phyloP scores from a whole-genome alignment of 2,797 vertebrate species.

The Gorsachius magnificus region DNA sequence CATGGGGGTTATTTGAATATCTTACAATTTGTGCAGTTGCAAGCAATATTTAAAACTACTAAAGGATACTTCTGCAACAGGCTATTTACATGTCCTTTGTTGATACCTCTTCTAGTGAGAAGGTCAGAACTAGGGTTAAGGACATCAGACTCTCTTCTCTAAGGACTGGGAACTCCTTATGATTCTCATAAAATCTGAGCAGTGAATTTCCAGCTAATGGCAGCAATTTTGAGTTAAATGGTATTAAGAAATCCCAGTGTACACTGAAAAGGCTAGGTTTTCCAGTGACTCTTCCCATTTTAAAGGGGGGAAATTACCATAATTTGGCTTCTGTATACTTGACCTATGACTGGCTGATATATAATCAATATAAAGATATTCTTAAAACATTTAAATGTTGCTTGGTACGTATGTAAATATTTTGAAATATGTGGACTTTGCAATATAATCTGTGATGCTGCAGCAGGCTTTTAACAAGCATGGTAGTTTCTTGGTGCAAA shows the following conservation, averaged over 20 bases:
- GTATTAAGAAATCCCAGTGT: neutral
- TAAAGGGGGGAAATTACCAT: neutral
- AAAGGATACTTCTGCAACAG: neutral
- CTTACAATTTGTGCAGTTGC: slow-evolving; percentile 46
- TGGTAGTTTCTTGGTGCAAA: neutral
- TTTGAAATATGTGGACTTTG: neutral
- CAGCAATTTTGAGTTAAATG: neutral
- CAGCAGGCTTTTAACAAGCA: neutral
- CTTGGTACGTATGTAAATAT: neutral
- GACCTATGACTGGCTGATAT: neutral
- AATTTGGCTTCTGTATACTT: neutral
- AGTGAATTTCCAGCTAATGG: neutral
- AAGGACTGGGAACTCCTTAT: neutral
- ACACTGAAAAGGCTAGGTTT: neutral
- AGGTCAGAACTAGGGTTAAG: slow-evolving; percentile 1
- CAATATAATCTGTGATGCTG: neutral
- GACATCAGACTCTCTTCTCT: neutral
- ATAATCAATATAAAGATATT: too few relatives aligned
- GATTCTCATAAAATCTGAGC: neutral
- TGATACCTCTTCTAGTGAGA: neutral
- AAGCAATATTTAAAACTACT: slow-evolving; percentile 44
- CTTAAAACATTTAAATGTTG: neutral
- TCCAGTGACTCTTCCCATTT: neutral
- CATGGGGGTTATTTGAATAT: slow-evolving; percentile 71
- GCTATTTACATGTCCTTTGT: slow-evolving; percentile 53